Conservation (phyloP, 2,888 invertebrate genomes). For the Drosophila buzzatii region DNA sequence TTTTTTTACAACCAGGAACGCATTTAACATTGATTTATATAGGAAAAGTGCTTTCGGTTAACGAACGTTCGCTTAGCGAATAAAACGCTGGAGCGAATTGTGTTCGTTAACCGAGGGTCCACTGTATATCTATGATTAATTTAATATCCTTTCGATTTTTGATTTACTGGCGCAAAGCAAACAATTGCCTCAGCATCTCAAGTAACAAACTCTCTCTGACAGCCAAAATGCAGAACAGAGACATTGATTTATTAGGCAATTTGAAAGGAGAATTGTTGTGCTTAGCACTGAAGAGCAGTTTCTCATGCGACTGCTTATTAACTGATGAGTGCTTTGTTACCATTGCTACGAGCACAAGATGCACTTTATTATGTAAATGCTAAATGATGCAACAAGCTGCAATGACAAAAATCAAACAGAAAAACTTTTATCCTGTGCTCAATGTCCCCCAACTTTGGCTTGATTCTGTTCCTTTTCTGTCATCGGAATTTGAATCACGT, state of each 20-base stretch:
- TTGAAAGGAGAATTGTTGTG: conserved; percentile 54
- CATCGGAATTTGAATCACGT: conserved; percentile 75
- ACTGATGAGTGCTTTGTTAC: conserved; percentile 13
- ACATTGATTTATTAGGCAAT: conserved; percentile 75
- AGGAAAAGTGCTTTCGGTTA: too few relatives aligned
- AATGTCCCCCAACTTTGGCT: conserved; percentile 51
- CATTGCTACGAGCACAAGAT: conserved; percentile 4
- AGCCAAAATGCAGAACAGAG: conserved; percentile 65
- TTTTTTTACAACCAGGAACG: too few relatives aligned
- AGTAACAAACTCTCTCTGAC: conserved; percentile 40
- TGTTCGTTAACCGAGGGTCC: too few relatives aligned
- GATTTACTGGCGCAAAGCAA: conserved; percentile 31
- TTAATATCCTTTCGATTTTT: neutral
- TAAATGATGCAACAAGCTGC: conserved; percentile 44
- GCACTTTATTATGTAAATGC: conserved; percentile 22
- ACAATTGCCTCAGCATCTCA: conserved; percentile 11
- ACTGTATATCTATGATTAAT: neutral
- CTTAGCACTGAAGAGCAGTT: conserved; percentile 25
- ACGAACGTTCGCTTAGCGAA: too few relatives aligned
- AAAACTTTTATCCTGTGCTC: conserved; percentile 18
- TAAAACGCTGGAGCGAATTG: too few relatives aligned
- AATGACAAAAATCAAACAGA: conserved; percentile 20
- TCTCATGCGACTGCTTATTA: conserved; percentile 21
- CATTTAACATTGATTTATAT: too few relatives aligned
- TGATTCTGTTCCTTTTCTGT: conserved; percentile 49